A percentile compares a stretch with the other conserved stretches of the same genome.
Conservation (phyloP, 1,140 invertebrate species). For the Drosophila sp. region DNA sequence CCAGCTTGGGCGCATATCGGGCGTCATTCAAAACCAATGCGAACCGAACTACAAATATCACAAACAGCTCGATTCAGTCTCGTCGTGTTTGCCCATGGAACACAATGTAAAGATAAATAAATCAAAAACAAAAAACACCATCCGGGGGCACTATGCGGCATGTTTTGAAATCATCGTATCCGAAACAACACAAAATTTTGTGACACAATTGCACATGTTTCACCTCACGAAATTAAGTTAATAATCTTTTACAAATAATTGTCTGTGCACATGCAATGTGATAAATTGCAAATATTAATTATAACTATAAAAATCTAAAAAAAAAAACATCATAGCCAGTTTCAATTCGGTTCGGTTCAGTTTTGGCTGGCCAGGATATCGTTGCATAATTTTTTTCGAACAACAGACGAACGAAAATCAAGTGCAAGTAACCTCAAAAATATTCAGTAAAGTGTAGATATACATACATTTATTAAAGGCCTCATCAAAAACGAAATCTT, state of each 20-base stretch:
- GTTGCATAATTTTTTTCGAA: slow-evolving; percentile 46
- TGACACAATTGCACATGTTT: slow-evolving; percentile 13
- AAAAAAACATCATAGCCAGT: not conserved
- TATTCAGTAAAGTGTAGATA: slow-evolving; percentile 11
- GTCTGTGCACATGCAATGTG: slow-evolving; percentile 3
- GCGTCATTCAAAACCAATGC: slow-evolving; percentile 46
- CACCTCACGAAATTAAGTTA: not conserved
- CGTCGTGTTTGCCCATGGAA: slow-evolving; percentile 26
- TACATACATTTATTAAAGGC: slow-evolving; percentile 50
- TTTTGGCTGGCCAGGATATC: slow-evolving; percentile 18
- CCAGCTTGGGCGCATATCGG: slow-evolving; percentile 70
- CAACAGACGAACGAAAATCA: slow-evolving; percentile 39
- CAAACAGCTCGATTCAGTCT: slow-evolving; percentile 33
- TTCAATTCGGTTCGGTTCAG: not conserved
- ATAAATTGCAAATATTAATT: slow-evolving; percentile 44
- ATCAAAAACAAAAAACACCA: slow-evolving; percentile 21
- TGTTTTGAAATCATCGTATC: slow-evolving; percentile 21
- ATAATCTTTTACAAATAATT: slow-evolving; percentile 13
- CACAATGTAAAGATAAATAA: slow-evolving; percentile 55
- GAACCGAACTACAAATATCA: slow-evolving; percentile 8
- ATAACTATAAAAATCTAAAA: not conserved
- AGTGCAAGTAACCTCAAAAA: slow-evolving; percentile 48
- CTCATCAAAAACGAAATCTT: slow-evolving; percentile 75
- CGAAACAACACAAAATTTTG: slow-evolving; percentile 8
- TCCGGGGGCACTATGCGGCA: slow-evolving; percentile 20